phyloP scores from a whole-genome alignment of 2,797 vertebrate genomes.

The Silurus lanzhouensis region DNA sequence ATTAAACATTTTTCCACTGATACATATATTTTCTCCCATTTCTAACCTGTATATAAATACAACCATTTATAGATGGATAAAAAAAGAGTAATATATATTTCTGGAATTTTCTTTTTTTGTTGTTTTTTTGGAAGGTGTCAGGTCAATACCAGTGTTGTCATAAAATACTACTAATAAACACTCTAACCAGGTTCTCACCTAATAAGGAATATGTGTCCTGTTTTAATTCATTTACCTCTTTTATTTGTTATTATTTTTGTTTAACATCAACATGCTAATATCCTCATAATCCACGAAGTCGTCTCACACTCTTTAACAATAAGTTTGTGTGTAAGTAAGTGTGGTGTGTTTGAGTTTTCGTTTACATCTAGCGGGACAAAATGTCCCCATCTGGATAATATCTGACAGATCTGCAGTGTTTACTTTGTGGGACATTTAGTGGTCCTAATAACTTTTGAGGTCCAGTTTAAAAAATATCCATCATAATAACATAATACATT shows the following conservation, averaged over 20 bases:
- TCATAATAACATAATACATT: too few species aligned
- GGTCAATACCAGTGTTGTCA: slow-evolving; percentile 32
- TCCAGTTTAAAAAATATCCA: too few species aligned
- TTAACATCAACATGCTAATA: slow-evolving; percentile 11
- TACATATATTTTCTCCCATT: background rate
- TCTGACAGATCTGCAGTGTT: background rate
- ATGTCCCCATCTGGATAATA: background rate
- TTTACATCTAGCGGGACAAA: background rate
- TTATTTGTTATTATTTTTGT: too few species aligned
- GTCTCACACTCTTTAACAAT: background rate
- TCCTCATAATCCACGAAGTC: slow-evolving; percentile 2
- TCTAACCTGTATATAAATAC: slow-evolving; percentile 23
- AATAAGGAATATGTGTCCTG: background rate
- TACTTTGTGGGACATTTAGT: background rate
- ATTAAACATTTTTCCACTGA: slow-evolving; percentile 10
- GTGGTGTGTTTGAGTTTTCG: background rate
- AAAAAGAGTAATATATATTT: slow-evolving; percentile 3
- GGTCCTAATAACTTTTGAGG: background rate
- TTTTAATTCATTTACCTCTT: background rate
- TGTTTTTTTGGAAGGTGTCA: slow-evolving; percentile 17
- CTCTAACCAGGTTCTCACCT: slow-evolving; percentile 36
- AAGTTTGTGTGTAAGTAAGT: too few species aligned
- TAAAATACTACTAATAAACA: slow-evolving; percentile 42
- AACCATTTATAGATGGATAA: background rate
- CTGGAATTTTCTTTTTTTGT: background rate